A percentile compares a stretch with the other conserved stretches of the same genome.
Evolutionary conservation across 2,113 vertebrate species (phyloP).

Genomic region (Strigops habroptila): DNA sequence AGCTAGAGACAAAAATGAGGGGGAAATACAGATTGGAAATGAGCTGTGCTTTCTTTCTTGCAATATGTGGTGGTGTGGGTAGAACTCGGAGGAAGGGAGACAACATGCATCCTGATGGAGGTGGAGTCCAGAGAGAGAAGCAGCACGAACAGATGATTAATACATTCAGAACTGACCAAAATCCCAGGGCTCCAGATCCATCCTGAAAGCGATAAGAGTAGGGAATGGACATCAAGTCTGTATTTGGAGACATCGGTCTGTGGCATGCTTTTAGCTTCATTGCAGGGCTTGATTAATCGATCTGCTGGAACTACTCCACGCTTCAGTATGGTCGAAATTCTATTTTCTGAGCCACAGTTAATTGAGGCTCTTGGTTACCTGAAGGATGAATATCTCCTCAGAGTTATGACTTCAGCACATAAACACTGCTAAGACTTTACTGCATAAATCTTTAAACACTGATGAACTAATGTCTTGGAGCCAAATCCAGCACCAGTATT

Average conservation of each 20-base stretch:
- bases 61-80: too few relatives aligned
- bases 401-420: conserved; percentile 40
- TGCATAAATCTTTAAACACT: conserved; percentile 57
- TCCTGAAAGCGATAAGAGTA: not conserved
- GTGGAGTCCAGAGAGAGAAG: not conserved
- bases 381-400: conserved; percentile 21
- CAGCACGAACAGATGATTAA: not conserved
- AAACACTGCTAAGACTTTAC: conserved; percentile 8
- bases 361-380: conserved; percentile 49
- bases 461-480: conserved; percentile 27
- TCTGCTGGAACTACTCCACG: conserved; percentile 32
- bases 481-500: not conserved
- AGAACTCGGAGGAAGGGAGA: not conserved
- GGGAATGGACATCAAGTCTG: not conserved
- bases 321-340: not conserved
- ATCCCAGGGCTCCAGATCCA: conserved; percentile 1
- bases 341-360: conserved; percentile 50
- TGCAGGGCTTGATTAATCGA: conserved; percentile 37
- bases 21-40: not conserved
- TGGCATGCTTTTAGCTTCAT: conserved; percentile 31
- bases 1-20: not conserved
- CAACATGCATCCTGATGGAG: not conserved
- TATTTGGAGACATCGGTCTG: not conserved
- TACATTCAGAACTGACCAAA: conserved; percentile 13
- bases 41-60: not conserved